A percentile compares a stretch with the other conserved stretches of the same genome.
Evolutionary conservation across 1,140 invertebrate genomes (phyloP).

Genomic region (Protaetia brevitarsis): DNA sequence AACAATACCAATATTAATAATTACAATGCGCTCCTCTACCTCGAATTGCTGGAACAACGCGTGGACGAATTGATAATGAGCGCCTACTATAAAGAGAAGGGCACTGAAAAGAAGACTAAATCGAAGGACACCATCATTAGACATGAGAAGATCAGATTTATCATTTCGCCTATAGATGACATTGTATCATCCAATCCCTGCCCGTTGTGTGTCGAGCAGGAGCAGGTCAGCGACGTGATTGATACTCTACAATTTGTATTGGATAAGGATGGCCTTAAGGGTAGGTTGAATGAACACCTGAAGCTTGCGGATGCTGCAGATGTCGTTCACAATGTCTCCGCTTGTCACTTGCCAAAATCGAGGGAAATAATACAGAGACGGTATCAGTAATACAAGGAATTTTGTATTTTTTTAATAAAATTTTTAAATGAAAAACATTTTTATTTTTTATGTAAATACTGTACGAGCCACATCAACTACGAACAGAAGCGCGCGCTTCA

Average conservation of each 20-base stretch:
- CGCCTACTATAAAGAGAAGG: conserved; percentile 49
- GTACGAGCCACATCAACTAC: no score
- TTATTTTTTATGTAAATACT: background rate
- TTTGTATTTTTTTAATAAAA: background rate
- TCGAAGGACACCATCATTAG: conserved; percentile 6
- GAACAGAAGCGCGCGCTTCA: no score
- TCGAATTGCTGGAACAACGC: conserved; percentile 66
- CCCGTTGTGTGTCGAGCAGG: conserved; percentile 53
- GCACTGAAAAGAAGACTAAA: conserved; percentile 9
- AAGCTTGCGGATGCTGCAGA: conserved; percentile 46
- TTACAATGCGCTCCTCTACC: conserved; percentile 69
- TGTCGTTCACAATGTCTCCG: conserved; percentile 55
- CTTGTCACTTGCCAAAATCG: conserved; percentile 54
- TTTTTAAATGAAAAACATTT: background rate
- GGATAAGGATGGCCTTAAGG: conserved; percentile 45
- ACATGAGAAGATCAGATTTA: conserved; percentile 8
- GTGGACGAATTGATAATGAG: conserved; percentile 54
- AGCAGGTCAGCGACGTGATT: conserved; percentile 52
- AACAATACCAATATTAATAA: conserved; percentile 61
- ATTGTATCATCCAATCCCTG: conserved; percentile 40
- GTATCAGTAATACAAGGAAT: conserved; percentile 49
- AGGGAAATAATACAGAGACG: conserved; percentile 54
- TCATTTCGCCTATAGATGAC: conserved; percentile 30
- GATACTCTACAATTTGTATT: conserved; percentile 51
- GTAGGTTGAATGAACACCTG: conserved; percentile 46